phyloP scores from a whole-genome alignment of 2,797 vertebrate species.

The Sus cebifrons region DNA sequence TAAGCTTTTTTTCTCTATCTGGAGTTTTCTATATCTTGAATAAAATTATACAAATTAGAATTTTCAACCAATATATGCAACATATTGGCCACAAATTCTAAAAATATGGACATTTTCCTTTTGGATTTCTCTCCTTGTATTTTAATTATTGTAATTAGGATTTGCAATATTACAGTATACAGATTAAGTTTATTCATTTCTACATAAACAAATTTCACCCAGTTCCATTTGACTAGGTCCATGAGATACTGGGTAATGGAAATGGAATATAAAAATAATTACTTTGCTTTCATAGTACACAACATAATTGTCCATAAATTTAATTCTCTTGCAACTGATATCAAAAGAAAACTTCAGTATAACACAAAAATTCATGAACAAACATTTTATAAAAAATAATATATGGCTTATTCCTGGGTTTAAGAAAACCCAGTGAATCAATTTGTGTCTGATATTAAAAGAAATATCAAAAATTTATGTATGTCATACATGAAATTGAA shows the following conservation, averaged over 20 bases:
- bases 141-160: constrained; percentile 67
- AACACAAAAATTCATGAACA: not conserved
- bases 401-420: not conserved
- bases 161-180: constrained; percentile 11
- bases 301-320: constrained; percentile 58
- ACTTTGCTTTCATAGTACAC: constrained; percentile 20
- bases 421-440: not conserved
- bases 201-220: constrained; percentile 63
- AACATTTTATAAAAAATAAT: not conserved
- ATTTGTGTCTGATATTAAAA: not conserved
- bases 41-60: not conserved
- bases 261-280: constrained; percentile 74
- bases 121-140: constrained; percentile 35
- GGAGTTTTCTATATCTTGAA: not conserved
- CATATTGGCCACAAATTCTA: not conserved
- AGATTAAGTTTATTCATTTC: constrained; percentile 76
- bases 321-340: not conserved
- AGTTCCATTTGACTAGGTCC: constrained; percentile 66
- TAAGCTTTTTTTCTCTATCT: not conserved
- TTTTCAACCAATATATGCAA: not conserved
- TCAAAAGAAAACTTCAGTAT: constrained; percentile 1
- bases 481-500: not conserved
- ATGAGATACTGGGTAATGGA: constrained; percentile 61
- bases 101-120: not conserved
- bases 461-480: not conserved